A percentile compares a stretch with the other conserved stretches of the same genome.
Conservation (phyloP, 2,113 vertebrate species). For the Tringa solitaria region DNA sequence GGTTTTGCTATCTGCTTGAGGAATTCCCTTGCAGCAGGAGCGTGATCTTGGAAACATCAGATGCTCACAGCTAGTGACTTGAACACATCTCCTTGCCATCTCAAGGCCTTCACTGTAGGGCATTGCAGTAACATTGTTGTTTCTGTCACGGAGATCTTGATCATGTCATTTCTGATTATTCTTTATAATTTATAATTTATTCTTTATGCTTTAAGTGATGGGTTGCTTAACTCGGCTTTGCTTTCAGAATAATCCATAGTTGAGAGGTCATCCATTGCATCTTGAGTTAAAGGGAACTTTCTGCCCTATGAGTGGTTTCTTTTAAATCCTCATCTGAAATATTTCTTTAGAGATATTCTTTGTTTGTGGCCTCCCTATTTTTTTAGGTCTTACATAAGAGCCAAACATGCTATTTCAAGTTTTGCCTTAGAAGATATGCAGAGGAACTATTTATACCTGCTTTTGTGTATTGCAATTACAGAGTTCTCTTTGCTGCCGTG, state of each 20-base stretch:
- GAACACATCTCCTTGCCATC: neutral
- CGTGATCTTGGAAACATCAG: constrained; percentile 6
- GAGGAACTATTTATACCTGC: constrained; percentile 2
- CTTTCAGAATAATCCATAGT: neutral
- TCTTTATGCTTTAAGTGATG: neutral
- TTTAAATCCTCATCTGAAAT: neutral
- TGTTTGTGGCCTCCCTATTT: neutral
- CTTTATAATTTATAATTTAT: too few species aligned
- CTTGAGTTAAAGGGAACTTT: neutral
- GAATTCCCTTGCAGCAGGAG: constrained; percentile 14
- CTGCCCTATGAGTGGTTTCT: neutral
- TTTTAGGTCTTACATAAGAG: neutral
- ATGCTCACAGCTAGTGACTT: neutral
- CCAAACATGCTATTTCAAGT: neutral
- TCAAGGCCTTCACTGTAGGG: neutral
- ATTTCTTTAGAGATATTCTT: neutral
- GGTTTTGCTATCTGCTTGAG: neutral
- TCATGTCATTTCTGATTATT: neutral
- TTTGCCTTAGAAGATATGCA: neutral
- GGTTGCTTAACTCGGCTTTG: neutral
- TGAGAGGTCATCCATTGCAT: neutral
- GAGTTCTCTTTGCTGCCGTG: neutral
- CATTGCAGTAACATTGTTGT: neutral
- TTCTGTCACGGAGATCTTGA: neutral
- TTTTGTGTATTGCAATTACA: neutral